phyloP scores from a whole-genome alignment of 2,797 vertebrate genomes.

The Orestias chungarensis region DNA sequence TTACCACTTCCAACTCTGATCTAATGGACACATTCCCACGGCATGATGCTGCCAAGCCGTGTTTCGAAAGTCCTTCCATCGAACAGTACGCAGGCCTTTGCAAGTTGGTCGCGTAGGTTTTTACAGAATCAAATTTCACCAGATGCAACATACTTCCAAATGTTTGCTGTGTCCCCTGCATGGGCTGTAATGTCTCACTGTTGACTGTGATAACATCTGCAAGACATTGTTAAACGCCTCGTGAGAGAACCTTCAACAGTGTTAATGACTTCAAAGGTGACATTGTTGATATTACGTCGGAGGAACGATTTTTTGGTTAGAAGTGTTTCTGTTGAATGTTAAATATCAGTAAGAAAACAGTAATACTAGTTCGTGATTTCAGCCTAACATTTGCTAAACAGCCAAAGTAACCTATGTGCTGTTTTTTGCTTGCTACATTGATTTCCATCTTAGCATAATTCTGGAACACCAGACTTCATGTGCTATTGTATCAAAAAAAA shows the following conservation, averaged over 20 bases:
- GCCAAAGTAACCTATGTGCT: rapidly evolving
- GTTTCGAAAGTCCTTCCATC: background rate
- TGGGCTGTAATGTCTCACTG: background rate
- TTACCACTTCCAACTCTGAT: too few relatives aligned
- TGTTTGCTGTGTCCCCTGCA: too few relatives aligned
- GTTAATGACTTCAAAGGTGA: background rate
- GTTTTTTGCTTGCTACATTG: background rate
- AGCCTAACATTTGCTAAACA: background rate
- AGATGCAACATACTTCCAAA: too few relatives aligned
- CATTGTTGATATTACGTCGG: background rate
- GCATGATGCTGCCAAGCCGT: background rate
- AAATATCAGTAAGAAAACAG: background rate
- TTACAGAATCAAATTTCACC: too few relatives aligned
- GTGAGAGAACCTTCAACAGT: background rate
- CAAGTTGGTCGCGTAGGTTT: too few relatives aligned
- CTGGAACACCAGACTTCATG: background rate
- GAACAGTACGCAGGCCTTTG: too few relatives aligned
- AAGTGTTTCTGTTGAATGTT: background rate
- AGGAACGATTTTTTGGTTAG: background rate
- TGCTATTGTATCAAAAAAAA: too few relatives aligned
- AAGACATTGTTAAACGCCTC: background rate
- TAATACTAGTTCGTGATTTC: background rate
- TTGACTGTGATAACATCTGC: background rate
- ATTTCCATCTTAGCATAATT: conserved; percentile 3
- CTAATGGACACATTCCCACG: background rate